These are phyloP conservation scores for Euclidia mi DNA, from an alignment of 2,888 invertebrate species.

Conservation along the genomic window DNA sequence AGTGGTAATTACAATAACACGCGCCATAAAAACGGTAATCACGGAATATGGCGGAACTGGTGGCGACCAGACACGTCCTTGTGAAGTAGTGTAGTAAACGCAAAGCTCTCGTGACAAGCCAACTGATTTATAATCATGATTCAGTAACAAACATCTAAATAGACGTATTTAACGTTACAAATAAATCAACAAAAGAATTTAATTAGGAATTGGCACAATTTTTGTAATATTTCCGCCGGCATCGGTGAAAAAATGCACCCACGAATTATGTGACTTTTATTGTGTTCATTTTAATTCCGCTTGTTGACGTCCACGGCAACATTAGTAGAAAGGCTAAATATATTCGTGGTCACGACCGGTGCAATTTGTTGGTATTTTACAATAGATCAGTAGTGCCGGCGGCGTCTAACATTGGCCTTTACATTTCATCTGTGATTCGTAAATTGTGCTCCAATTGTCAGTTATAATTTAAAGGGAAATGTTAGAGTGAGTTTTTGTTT, in stretches of 20 bases:
- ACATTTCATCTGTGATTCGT: slow-evolving; percentile 50
- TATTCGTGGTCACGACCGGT: slow-evolving; percentile 14
- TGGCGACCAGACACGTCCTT: slow-evolving; percentile 8
- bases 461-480: slow-evolving; percentile 45
- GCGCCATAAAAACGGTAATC: slow-evolving; percentile 24
- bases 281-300: neutral
- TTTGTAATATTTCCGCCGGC: neutral
- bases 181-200: neutral
- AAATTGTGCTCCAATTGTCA: slow-evolving; percentile 54
- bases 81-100: slow-evolving; percentile 1
- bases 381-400: slow-evolving; percentile 30
- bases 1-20: slow-evolving; percentile 33
- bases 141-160: slow-evolving; percentile 14
- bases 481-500: slow-evolving; percentile 57
- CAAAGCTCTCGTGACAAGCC: slow-evolving; percentile 2
- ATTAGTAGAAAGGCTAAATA: slow-evolving; percentile 4
- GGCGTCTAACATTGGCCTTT: slow-evolving; percentile 42
- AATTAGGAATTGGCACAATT: slow-evolving; percentile 8
- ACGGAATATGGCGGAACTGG: slow-evolving; percentile 16
- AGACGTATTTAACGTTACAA: slow-evolving; percentile 5
- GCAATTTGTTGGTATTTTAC: slow-evolving; percentile 22
- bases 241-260: neutral
- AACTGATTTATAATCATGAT: slow-evolving; percentile 13
- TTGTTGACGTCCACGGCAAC: neutral
- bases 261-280: neutral